Evolutionary conservation across 2,797 vertebrate genomes (phyloP).

Genomic region (Falco rusticolus): DNA sequence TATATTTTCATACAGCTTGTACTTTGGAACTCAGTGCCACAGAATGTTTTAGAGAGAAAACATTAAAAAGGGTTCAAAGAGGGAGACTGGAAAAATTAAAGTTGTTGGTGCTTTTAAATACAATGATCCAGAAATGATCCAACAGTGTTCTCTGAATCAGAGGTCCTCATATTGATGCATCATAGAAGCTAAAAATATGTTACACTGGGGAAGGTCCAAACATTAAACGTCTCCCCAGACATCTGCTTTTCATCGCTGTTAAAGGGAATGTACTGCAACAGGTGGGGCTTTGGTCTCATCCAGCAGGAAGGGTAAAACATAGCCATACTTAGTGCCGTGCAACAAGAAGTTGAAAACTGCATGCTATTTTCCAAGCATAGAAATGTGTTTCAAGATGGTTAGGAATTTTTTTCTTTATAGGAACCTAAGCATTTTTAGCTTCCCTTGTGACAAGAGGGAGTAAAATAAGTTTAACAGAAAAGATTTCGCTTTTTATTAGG

Average conservation of each 20-base stretch:
- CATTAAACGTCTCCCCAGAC: not conserved
- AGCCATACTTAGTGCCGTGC: not conserved
- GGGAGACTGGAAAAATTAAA: not conserved
- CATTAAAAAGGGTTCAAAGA: not conserved
- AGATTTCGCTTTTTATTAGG: constrained; percentile 23
- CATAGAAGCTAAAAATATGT: not conserved
- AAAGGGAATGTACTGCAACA: not conserved
- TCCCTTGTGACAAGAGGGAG: not conserved
- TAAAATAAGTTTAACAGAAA: not conserved
- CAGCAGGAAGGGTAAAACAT: not conserved
- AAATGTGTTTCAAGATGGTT: not conserved
- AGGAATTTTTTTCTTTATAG: not conserved
- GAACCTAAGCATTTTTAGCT: not conserved
- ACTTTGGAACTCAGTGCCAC: not conserved
- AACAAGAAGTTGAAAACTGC: not conserved
- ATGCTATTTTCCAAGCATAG: not conserved
- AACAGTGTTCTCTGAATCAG: not conserved
- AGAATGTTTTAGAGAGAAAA: not conserved
- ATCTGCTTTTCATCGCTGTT: not conserved
- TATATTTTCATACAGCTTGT: not conserved
- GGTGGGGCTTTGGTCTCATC: not conserved
- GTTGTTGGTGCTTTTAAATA: not conserved
- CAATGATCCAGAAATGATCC: not conserved
- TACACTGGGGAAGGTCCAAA: not conserved
- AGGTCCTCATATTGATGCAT: not conserved